Evolutionary conservation across 1,140 invertebrate species (phyloP).

Genomic region (Drosophila equinoxialis): DNA sequence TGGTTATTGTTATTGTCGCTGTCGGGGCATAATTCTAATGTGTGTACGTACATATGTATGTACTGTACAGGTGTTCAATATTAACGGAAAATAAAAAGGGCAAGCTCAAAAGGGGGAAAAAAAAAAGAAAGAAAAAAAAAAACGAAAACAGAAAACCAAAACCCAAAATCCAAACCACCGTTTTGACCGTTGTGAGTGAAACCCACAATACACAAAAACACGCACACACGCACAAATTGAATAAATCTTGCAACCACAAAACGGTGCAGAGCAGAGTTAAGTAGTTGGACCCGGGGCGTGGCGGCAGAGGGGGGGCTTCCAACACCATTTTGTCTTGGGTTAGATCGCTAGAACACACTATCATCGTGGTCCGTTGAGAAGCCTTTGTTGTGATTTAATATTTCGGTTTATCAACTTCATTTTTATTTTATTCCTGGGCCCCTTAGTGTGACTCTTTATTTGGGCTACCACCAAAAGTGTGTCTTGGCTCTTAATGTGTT

Average conservation of each 20-base stretch:
- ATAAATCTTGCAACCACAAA: conserved; percentile 44
- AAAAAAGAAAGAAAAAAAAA: no score
- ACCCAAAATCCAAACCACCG: conserved; percentile 7
- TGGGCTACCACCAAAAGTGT: conserved; percentile 8
- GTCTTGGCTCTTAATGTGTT: conserved; percentile 23
- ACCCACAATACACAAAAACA: conserved; percentile 35
- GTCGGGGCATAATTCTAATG: conserved; percentile 29
- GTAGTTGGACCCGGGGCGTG: no score
- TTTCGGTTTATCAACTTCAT: conserved; percentile 48
- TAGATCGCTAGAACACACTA: background rate
- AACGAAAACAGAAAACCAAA: conserved; percentile 1
- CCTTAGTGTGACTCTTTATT: background rate
- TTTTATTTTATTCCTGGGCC: conserved; percentile 28
- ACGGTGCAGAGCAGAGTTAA: background rate
- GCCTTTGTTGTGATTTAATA: conserved; percentile 55
- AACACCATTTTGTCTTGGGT: background rate
- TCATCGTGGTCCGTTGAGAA: conserved; percentile 6
- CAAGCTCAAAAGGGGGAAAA: conserved; percentile 13
- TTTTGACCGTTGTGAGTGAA: conserved; percentile 5
- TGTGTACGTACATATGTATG: background rate
- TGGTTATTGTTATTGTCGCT: conserved; percentile 41
- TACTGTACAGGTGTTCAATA: conserved; percentile 55
- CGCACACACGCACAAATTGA: conserved; percentile 38
- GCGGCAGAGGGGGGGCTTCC: no score
- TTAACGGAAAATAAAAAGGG: conserved; percentile 24